phyloP scores from a whole-genome alignment of 2,888 invertebrate genomes.

The Cantharis flavilabris region DNA sequence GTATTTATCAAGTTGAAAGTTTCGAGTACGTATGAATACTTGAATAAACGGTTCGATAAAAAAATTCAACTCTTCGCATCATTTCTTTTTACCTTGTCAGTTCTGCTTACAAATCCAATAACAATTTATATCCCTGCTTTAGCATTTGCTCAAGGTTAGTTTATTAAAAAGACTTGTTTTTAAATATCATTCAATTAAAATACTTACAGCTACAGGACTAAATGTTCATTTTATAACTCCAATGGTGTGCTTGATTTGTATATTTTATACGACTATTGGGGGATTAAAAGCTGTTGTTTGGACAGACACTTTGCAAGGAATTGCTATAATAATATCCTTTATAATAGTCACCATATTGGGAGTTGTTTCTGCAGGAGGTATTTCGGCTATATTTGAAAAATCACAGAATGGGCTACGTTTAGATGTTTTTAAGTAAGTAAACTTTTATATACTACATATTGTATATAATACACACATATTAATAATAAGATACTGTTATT shows the following conservation, averaged over 20 bases:
- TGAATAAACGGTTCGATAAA: conserved; percentile 67
- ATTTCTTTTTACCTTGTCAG: conserved; percentile 62
- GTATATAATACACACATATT: no score
- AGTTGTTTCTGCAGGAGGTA: conserved; percentile 59
- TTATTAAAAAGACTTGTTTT: not conserved
- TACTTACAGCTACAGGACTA: conserved; percentile 66
- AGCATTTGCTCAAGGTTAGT: conserved; percentile 69
- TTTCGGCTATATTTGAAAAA: conserved; percentile 62
- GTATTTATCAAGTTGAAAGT: conserved; percentile 73
- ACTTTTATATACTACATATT: no score
- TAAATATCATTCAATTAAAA: conserved; percentile 13
- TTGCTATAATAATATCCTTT: conserved; percentile 61
- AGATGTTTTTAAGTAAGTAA: conserved; percentile 65
- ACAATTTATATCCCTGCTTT: conserved; percentile 72
- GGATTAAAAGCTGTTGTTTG: conserved; percentile 54
- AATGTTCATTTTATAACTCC: conserved; percentile 65
- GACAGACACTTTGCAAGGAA: conserved; percentile 64
- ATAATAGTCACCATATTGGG: conserved; percentile 63
- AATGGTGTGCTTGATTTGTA: conserved; percentile 68
- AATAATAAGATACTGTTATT: no score
- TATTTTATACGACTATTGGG: conserved; percentile 69
- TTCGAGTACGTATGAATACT: conserved; percentile 71
- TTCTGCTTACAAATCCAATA: conserved; percentile 64
- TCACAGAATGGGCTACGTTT: conserved; percentile 62
- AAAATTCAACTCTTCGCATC: conserved; percentile 65